These are phyloP conservation scores for Callipepla californica DNA, from an alignment of 2,113 vertebrate genomes.

Conservation along the genomic window DNA sequence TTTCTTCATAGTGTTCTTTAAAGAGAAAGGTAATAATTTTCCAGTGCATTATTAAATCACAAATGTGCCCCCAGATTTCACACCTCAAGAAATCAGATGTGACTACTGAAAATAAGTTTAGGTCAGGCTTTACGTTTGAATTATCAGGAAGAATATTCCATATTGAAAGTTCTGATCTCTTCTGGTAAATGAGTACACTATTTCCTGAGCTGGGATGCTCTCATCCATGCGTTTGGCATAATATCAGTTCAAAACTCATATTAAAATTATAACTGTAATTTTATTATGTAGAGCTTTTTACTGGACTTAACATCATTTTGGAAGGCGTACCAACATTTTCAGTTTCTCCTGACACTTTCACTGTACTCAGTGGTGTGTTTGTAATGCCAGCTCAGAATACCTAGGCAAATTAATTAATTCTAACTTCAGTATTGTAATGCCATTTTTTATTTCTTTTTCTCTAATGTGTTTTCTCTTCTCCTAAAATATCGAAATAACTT, in stretches of 20 bases:
- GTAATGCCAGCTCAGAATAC: not conserved
- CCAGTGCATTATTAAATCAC: not conserved
- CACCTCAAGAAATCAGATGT: not conserved
- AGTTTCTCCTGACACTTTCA: not conserved
- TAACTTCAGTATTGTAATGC: not conserved
- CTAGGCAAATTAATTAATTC: constrained; percentile 15
- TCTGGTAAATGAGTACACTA: rapidly evolving
- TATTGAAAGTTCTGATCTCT: not conserved
- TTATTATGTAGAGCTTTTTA: not conserved
- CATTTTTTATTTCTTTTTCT: not conserved
- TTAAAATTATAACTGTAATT: not conserved
- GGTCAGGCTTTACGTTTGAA: not conserved
- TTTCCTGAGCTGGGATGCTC: not conserved
- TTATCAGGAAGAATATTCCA: not conserved
- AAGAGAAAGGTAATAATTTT: not conserved
- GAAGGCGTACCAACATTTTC: not conserved
- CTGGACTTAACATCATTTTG: not conserved
- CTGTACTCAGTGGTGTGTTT: not conserved
- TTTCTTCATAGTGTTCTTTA: not conserved
- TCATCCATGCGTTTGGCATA: not conserved
- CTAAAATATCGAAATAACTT: not conserved
- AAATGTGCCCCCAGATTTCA: not conserved
- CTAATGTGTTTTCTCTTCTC: not conserved
- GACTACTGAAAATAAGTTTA: not conserved
- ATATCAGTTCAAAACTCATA: not conserved